These are phyloP conservation scores for Nomada flava DNA, from an alignment of 2,888 invertebrate genomes.

Conservation along the genomic window DNA sequence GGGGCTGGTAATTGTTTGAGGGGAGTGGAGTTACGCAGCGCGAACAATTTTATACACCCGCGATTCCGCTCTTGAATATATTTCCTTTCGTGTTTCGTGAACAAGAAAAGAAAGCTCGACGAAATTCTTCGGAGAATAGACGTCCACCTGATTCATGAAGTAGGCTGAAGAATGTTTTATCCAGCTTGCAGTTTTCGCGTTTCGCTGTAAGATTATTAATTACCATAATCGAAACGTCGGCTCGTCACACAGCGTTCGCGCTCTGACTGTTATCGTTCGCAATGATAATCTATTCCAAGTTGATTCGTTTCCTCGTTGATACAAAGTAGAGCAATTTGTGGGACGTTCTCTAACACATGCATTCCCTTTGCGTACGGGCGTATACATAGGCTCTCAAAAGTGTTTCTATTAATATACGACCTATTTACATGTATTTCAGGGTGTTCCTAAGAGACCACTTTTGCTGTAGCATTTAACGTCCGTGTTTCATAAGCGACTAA, in stretches of 20 bases:
- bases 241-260: neutral
- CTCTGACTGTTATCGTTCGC: constrained; percentile 5
- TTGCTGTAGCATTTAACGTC: neutral
- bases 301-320: neutral
- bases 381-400: neutral
- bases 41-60: neutral
- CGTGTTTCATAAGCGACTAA: neutral
- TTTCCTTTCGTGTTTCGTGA: neutral
- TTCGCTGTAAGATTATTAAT: neutral
- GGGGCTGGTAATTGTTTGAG: constrained; percentile 13
- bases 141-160: neutral
- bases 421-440: neutral
- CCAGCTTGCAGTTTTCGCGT: neutral
- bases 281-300: neutral
- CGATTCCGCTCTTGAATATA: neutral
- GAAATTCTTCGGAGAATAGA: neutral
- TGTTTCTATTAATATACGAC: neutral
- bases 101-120: neutral
- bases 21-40: neutral
- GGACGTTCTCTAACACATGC: neutral
- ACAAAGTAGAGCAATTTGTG: constrained; percentile 10
- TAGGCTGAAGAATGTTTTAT: too few species aligned
- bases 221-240: neutral
- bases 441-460: constrained; percentile 1
- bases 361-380: neutral